These are phyloP conservation scores for Dendronephthya gigantea DNA, from an alignment of 64 coral and sea anemone genomes.

Conservation along the genomic window DNA sequence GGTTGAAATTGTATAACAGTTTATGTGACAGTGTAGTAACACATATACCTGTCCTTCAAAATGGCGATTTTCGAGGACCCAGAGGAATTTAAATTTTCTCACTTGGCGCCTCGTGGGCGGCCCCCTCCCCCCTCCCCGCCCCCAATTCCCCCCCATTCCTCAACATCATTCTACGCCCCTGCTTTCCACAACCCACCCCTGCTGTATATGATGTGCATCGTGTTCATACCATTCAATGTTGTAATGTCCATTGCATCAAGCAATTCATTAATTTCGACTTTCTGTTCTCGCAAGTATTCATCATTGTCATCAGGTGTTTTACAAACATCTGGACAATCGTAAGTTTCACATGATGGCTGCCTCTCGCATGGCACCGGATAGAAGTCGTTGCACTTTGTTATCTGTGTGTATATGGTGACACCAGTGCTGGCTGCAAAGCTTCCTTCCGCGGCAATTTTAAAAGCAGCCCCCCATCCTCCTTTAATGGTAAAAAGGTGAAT, in stretches of 20 bases:
- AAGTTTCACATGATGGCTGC: neutral
- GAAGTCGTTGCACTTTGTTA: neutral
- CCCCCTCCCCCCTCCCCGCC: no score
- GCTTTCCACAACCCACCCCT: no score
- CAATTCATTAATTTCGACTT: neutral
- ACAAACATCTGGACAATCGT: neutral
- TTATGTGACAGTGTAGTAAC: no score
- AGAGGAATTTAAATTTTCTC: no score
- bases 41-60: no score
- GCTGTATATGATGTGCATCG: no score
- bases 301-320: neutral
- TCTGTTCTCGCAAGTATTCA: neutral
- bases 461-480: neutral
- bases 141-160: no score
- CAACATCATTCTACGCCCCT: no score
- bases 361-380: neutral
- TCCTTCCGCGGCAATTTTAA: neutral
- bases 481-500: neutral
- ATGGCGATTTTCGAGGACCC: no score
- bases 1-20: no score
- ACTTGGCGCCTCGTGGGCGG: no score
- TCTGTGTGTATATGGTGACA: neutral
- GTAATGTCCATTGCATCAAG: neutral
- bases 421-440: neutral
- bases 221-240: neutral